A percentile compares a stretch with the other conserved stretches of the same genome.
Evolutionary conservation across 2,888 invertebrate genomes (phyloP).

Genomic region (Crematogaster levior): DNA sequence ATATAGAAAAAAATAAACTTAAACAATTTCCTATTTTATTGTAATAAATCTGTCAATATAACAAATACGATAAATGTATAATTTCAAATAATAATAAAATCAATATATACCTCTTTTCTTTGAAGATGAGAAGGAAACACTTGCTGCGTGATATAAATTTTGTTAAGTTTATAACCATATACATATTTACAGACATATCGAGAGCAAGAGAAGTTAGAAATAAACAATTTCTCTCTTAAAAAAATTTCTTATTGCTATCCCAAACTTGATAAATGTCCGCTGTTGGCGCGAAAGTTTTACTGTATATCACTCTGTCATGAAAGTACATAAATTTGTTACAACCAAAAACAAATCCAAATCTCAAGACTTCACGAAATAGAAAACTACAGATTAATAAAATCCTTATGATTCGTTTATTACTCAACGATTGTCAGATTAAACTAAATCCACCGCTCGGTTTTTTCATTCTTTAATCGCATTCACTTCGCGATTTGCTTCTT

Average conservation of each 20-base stretch:
- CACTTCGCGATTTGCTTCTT: not conserved
- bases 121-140: not conserved
- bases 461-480: not conserved
- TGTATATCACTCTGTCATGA: not conserved
- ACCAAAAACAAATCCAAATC: not conserved
- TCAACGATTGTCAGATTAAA: not conserved
- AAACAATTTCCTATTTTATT: not conserved
- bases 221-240: not conserved
- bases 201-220: not conserved
- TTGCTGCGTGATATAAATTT: not conserved
- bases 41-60: not conserved
- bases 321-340: slow-evolving; percentile 5
- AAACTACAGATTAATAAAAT: slow-evolving; percentile 2
- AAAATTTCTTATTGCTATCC: not conserved
- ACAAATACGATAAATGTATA: not conserved
- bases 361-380: not conserved
- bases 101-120: not conserved
- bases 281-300: not conserved
- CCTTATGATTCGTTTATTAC: not conserved
- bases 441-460: not conserved
- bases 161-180: not conserved
- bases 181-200: not conserved
- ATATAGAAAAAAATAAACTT: not conserved
- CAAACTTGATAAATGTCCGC: not conserved
- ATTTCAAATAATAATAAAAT: not conserved